Evolutionary conservation across 2,888 invertebrate genomes (phyloP), one percentile per base, ranked within the genome.

Genomic region (Polymixis flavicincta): DNA sequence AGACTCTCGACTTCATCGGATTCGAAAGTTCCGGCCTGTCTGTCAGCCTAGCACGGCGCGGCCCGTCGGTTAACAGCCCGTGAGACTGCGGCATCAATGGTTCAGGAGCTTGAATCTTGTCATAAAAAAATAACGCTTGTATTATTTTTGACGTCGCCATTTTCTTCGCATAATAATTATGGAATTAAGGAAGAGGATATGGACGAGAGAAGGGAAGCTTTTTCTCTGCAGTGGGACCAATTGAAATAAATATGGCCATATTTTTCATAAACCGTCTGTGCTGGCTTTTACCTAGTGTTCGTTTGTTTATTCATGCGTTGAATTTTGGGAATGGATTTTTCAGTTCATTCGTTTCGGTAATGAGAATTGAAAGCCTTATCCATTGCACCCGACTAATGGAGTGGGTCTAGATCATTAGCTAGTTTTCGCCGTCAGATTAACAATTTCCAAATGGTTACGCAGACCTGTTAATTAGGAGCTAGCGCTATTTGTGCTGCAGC

Each of bases 261-360:
- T 25, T 64, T 65, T 25, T 64, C 25, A n/a, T 17, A 32, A 32
- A 11, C 66, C 11, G n/a, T 32, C n/a, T 54, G 28, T 28, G 55
- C 22, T 32, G 60, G n/a, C 32, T 17, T 32, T 32, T 19, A 66
- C 32, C 59, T 57, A 42, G 7, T 32, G 4, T 68, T 74, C 13
- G 22, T 28, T 48, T 74, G 52, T 75, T 52, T 37, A 42, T 81
- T 63, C 60, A 37, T 28, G 54, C 55, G 64, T 65, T 59, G 13
- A 60, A 45, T 45, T 64, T 67, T 59, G 59, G 48, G 22, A 83
- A 71, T 78, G 48, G 54, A 65, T 73, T 78, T 54, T 25, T 48
- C 79, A 59, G 57, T 61, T 78, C 63, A 78, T 83, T 83, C 9
- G 70, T 52, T 78, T 57, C 57, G 25, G 70, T 83, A 83, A 82